Percentiles rank a stretch among this genome's conserved stretches.
Conservation (phyloP, 2,888 invertebrate species). For the Mythimna impura region DNA sequence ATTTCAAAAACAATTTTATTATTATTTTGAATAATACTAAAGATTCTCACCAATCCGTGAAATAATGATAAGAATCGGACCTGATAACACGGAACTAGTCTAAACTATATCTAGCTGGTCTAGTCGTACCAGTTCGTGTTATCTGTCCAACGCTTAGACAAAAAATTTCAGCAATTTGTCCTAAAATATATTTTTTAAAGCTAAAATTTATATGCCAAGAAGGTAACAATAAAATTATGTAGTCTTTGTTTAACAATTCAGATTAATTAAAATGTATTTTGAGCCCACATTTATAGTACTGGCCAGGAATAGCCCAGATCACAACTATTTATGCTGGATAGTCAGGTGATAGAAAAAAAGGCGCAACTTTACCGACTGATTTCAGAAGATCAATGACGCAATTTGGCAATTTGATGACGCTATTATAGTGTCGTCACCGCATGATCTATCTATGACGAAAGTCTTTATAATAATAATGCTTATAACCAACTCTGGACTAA, state of each 20-base stretch:
- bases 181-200: conserved; percentile 49
- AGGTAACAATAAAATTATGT: conserved; percentile 55
- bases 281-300: conserved; percentile 39
- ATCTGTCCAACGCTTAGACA: conserved; percentile 5
- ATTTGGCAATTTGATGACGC: conserved; percentile 57
- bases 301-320: conserved; percentile 32
- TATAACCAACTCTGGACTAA: conserved; percentile 58
- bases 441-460: conserved; percentile 28
- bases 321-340: conserved; percentile 57
- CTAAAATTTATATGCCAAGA: conserved; percentile 54
- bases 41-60: conserved; percentile 26
- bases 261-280: conserved; percentile 35
- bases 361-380: conserved; percentile 39
- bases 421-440: conserved; percentile 31
- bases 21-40: conserved; percentile 49
- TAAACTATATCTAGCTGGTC: conserved; percentile 6
- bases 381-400: conserved; percentile 46
- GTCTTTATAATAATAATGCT: conserved; percentile 25
- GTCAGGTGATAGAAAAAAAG: conserved; percentile 50
- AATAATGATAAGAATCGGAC: conserved; percentile 8
- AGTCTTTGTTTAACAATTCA: conserved; percentile 27
- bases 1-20: conserved; percentile 37
- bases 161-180: conserved; percentile 26
- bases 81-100: conserved; percentile 12
- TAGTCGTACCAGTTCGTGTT: neutral